Evolutionary conservation across 2,797 vertebrate species (phyloP).

Genomic region (Microcaecilia unicolor): DNA sequence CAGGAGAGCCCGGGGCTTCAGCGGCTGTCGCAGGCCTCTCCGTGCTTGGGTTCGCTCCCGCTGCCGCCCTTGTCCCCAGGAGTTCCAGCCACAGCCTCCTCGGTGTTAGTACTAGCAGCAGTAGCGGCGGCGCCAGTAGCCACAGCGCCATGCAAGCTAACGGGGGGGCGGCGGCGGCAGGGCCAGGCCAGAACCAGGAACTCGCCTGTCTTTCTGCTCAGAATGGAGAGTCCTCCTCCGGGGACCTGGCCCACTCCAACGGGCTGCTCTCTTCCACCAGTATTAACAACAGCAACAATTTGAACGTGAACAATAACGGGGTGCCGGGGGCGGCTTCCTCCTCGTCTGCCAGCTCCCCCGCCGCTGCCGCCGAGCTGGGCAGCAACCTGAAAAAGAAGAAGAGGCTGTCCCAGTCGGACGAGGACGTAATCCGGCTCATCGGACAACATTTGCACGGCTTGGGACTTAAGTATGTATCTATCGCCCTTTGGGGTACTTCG

Average conservation of each 20-base stretch:
- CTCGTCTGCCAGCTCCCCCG: conserved; percentile 54
- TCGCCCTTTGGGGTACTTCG: not conserved
- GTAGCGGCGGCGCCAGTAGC: conserved; percentile 47
- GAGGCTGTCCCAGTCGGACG: conserved; percentile 87
- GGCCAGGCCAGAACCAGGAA: conserved; percentile 70
- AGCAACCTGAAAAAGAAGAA: conserved; percentile 88
- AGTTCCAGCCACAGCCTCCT: conserved; percentile 67
- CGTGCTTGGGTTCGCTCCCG: conserved; percentile 62
- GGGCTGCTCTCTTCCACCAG: conserved; percentile 76
- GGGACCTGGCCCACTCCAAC: conserved; percentile 71
- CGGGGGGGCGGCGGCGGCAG: conserved; percentile 74
- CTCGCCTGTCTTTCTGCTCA: conserved; percentile 51
- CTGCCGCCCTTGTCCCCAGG: conserved; percentile 59
- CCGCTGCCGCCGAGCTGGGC: conserved; percentile 58
- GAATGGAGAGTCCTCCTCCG: conserved; percentile 57
- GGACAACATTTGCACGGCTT: conserved; percentile 95
- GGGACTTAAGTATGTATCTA: conserved; percentile 88
- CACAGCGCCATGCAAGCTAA: conserved; percentile 86
- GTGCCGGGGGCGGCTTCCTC: conserved; percentile 54
- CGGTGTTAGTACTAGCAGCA: conserved; percentile 55
- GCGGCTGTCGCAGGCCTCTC: conserved; percentile 77
- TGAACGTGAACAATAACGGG: conserved; percentile 71
- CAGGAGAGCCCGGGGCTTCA: conserved; percentile 95
- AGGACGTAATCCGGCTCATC: conserved; percentile 96
- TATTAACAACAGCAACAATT: conserved; percentile 61